A percentile compares a stretch with the other conserved stretches of the same genome.
These are phyloP conservation scores for Drosophila bunnanda DNA, from an alignment of 2,888 invertebrate species.

Conservation along the genomic window DNA sequence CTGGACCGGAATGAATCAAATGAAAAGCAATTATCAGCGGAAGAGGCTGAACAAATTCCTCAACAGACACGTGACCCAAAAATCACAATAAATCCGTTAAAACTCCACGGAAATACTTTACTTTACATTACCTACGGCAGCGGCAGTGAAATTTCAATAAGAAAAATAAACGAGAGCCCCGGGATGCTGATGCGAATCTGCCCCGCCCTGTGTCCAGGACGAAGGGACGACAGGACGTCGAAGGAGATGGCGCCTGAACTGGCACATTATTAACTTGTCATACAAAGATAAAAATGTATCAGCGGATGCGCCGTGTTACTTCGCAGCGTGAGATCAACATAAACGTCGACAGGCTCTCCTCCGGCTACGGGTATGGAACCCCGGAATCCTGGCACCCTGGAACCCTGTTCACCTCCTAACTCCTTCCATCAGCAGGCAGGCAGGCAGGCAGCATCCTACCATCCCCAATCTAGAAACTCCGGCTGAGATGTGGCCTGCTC, in stretches of 20 bases:
- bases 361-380: background rate
- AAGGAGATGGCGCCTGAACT: slow-evolving; percentile 56
- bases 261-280: slow-evolving; percentile 82
- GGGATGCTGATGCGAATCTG: slow-evolving; percentile 9
- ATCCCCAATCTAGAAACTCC: slow-evolving; percentile 11
- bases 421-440: slow-evolving; percentile 2
- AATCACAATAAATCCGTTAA: slow-evolving; percentile 77
- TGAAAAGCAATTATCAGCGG: slow-evolving; percentile 60
- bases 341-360: slow-evolving; percentile 58
- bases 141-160: slow-evolving; percentile 65
- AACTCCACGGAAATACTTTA: slow-evolving; percentile 59
- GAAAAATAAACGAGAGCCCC: slow-evolving; percentile 24
- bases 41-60: slow-evolving; percentile 52
- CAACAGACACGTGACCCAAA: slow-evolving; percentile 71
- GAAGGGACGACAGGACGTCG: slow-evolving; percentile 11
- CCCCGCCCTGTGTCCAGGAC: slow-evolving; percentile 6
- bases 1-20: slow-evolving; percentile 55
- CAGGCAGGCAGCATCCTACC: background rate
- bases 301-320: slow-evolving; percentile 62
- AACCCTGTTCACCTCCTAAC: slow-evolving; percentile 18
- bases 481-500: slow-evolving; percentile 25
- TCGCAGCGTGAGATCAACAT: slow-evolving; percentile 74
- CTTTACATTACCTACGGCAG: slow-evolving; percentile 41
- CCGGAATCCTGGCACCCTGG: no score
- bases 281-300: slow-evolving; percentile 82